These are phyloP conservation scores for Chrysogorgia sp. DNA, from an alignment of 92 coral and sea anemone species.

Conservation along the genomic window DNA sequence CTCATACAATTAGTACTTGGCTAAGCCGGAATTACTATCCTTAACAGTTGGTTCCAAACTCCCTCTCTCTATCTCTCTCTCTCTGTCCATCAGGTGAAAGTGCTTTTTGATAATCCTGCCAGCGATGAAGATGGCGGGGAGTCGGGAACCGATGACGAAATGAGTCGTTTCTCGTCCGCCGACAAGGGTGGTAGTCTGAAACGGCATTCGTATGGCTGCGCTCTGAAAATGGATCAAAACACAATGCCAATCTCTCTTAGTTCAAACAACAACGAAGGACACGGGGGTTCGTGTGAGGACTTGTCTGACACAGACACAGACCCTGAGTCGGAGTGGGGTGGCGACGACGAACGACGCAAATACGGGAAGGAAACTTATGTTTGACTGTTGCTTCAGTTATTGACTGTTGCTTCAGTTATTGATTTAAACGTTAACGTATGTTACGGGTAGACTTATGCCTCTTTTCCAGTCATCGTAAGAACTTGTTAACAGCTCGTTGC, in stretches of 20 bases:
- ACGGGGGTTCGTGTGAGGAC: constrained; percentile 10
- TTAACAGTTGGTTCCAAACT: no score
- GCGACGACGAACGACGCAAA: background rate
- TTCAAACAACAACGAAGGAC: constrained; percentile 30
- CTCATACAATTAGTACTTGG: no score
- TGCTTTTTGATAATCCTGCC: constrained; percentile 23
- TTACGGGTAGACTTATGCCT: no score
- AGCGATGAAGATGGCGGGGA: background rate
- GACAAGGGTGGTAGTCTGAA: constrained; percentile 9
- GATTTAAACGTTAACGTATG: no score
- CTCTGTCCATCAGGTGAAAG: constrained; percentile 46
- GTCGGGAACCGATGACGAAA: constrained; percentile 3
- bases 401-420: no score
- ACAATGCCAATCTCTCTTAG: background rate
- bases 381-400: background rate
- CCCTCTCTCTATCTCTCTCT: constrained; percentile 6
- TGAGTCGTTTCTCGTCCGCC: background rate
- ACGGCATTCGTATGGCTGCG: constrained; percentile 31
- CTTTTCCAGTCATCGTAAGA: no score
- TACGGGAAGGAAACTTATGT: constrained; percentile 28
- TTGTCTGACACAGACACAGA: constrained; percentile 29
- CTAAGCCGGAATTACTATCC: no score
- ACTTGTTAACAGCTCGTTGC: no score
- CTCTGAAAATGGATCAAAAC: constrained; percentile 1
- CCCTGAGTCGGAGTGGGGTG: background rate